Evolutionary conservation across 2,113 vertebrate genomes (phyloP).

Genomic region (Microcebus jonahi): DNA sequence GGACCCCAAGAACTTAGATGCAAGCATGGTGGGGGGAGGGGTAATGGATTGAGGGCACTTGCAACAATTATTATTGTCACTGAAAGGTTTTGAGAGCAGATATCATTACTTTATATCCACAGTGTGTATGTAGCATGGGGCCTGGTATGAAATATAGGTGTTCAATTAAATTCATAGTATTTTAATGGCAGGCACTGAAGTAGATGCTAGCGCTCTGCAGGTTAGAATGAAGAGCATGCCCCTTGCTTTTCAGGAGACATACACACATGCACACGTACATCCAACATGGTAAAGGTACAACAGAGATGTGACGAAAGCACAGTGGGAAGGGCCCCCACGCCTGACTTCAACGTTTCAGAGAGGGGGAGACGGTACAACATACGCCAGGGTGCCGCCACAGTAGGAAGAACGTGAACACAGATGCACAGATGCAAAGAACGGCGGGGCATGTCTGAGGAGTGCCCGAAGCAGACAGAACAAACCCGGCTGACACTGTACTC

Average conservation of each 20-base stretch:
- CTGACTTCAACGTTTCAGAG: not conserved
- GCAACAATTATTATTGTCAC: not conserved
- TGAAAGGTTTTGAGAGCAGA: not conserved
- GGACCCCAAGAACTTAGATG: not conserved
- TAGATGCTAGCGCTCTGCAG: not conserved
- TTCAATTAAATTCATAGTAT: not conserved
- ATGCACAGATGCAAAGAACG: too few species aligned
- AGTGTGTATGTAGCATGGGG: too few species aligned
- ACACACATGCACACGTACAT: too few species aligned
- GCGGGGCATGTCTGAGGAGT: not conserved
- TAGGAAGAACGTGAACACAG: not conserved
- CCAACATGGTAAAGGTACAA: not conserved
- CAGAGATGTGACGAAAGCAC: not conserved
- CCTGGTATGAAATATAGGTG: not conserved
- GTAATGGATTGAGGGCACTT: not conserved
- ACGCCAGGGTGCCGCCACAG: fast-evolving
- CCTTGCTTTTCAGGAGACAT: not conserved
- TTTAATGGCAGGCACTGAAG: not conserved
- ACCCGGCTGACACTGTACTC: fast-evolving
- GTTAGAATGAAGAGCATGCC: not conserved
- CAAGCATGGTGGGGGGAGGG: fast-evolving
- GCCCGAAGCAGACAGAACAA: not conserved
- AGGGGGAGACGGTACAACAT: fast-evolving
- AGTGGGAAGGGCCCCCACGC: not conserved
- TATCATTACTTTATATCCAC: not conserved